A percentile compares a stretch with the other conserved stretches of the same genome.
Conservation (phyloP, 2,113 vertebrate species). For the Bufo bufo region DNA sequence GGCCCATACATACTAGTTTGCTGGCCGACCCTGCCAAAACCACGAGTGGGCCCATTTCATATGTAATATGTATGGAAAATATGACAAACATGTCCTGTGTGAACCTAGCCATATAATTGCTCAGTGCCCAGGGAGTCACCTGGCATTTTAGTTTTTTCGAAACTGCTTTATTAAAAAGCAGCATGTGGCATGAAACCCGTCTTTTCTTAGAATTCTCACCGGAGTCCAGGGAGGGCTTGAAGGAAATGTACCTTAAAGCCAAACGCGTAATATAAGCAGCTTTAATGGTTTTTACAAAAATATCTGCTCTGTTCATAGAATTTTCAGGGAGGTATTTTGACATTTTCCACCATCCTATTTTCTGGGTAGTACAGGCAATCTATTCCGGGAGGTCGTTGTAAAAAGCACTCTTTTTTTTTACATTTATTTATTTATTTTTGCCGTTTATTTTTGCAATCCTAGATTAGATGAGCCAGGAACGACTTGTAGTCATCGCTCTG, state of each 20-base stretch:
- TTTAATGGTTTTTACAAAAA: background rate
- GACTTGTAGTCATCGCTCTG: conserved; percentile 38
- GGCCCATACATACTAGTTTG: background rate
- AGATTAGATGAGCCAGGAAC: conserved; percentile 30
- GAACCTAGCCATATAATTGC: too few relatives aligned
- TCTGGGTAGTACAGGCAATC: conserved; percentile 3
- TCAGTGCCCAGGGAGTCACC: background rate
- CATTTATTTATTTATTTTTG: conserved; percentile 1
- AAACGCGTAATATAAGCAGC: too few relatives aligned
- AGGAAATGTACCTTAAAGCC: background rate
- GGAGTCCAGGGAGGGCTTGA: background rate
- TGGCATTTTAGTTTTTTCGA: background rate
- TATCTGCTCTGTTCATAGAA: background rate
- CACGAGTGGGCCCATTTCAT: too few relatives aligned
- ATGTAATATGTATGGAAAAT: too few relatives aligned
- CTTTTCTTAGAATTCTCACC: too few relatives aligned
- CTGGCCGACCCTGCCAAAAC: background rate
- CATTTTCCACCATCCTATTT: background rate
- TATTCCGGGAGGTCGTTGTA: conserved; percentile 34
- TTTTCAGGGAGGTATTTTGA: background rate
- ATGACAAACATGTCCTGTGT: too few relatives aligned
- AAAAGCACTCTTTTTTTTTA: background rate
- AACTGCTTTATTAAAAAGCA: too few relatives aligned
- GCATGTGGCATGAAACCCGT: too few relatives aligned
- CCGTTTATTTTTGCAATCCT: conserved; percentile 10